These are phyloP conservation scores for Esox niger DNA, from an alignment of 2,113 vertebrate genomes.

Conservation along the genomic window DNA sequence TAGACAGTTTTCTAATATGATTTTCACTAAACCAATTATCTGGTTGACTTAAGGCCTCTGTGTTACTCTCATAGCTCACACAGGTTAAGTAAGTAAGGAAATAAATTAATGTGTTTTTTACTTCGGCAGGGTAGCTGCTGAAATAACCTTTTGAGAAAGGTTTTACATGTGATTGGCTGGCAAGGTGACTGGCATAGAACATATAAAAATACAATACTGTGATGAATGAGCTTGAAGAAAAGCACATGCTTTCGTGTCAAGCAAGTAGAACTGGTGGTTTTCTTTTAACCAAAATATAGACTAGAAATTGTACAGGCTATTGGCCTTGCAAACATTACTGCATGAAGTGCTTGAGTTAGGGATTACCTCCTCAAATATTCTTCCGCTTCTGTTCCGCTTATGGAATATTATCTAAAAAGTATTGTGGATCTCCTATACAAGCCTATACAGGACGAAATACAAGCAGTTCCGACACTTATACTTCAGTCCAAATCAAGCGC, in stretches of 20 bases:
- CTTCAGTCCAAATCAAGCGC: no score
- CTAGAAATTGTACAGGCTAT: no score
- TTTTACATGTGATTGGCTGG: background rate
- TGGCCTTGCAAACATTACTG: no score
- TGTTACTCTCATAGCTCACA: no score
- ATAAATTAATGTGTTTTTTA: background rate
- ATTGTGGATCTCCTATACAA: no score
- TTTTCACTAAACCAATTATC: background rate
- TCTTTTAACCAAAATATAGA: no score
- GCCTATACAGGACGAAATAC: no score
- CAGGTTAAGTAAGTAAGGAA: background rate
- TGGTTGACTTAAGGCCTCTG: background rate
- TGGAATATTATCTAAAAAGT: no score
- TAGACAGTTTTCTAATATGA: background rate
- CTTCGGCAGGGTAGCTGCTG: background rate
- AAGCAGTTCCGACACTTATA: no score
- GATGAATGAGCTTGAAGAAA: background rate
- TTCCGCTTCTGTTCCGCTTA: no score
- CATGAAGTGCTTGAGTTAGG: no score
- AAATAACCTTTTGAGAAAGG: constrained; percentile 20
- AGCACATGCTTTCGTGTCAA: background rate
- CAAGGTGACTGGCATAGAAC: background rate
- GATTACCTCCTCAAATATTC: no score
- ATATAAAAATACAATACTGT: background rate
- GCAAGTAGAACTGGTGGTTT: background rate